Conservation (phyloP, 2,113 vertebrate species). For the Ictalurus furcatus region DNA sequence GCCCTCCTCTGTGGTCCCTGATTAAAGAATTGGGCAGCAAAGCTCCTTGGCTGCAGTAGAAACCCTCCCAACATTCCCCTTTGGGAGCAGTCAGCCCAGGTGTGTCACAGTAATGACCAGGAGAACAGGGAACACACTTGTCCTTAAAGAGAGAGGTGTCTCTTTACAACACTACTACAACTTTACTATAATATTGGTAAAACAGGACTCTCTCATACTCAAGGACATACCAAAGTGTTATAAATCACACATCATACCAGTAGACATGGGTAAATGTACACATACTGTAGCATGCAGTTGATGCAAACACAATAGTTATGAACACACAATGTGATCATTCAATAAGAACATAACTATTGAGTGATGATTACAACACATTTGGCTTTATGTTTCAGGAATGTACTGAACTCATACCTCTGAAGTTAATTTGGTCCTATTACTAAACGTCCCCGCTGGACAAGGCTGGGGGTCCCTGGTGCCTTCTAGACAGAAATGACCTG, state of each 20-base stretch:
- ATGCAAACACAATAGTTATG: background rate
- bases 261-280: background rate
- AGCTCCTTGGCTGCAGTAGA: conserved; percentile 78
- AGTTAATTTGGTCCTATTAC: conserved; percentile 68
- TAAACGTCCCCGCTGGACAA: conserved; percentile 82
- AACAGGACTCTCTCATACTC: background rate
- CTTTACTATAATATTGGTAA: background rate
- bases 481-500: conserved; percentile 79
- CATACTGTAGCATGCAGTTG: background rate
- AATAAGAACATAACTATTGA: background rate
- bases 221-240: background rate
- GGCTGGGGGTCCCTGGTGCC: conserved; percentile 74
- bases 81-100: conserved; percentile 73
- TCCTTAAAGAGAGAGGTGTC: conserved; percentile 62
- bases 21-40: conserved; percentile 68
- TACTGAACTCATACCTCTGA: conserved; percentile 70
- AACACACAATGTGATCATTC: background rate
- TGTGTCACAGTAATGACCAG: conserved; percentile 80
- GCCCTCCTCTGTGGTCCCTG: conserved; percentile 70
- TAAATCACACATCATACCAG: background rate
- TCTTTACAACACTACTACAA: background rate
- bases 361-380: background rate
- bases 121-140: conserved; percentile 67
- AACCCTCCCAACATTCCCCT: conserved; percentile 82
- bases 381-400: background rate